Evolutionary conservation across 1,140 invertebrate species (phyloP).

Genomic region (Atta cephalotes): DNA sequence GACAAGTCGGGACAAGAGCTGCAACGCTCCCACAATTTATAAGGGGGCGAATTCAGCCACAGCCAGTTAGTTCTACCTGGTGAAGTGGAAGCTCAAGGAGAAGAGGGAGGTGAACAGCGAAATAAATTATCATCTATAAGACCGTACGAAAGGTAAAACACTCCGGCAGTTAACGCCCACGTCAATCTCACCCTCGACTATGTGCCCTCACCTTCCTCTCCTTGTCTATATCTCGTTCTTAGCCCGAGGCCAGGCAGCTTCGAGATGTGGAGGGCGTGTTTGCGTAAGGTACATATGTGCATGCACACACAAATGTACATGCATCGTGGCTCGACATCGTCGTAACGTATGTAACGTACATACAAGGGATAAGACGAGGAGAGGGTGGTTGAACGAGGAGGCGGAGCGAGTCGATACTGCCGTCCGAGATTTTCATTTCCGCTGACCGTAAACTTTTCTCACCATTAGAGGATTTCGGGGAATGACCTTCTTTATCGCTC

Average conservation of each 20-base stretch:
- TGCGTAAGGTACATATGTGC: slow-evolving; percentile 39
- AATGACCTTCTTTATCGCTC: slow-evolving; percentile 58
- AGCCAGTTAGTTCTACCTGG: slow-evolving; percentile 31
- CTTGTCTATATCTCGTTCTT: slow-evolving; percentile 57
- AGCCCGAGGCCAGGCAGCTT: slow-evolving; percentile 15
- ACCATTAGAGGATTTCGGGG: slow-evolving; percentile 59
- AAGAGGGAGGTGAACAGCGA: slow-evolving; percentile 60
- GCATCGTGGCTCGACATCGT: slow-evolving; percentile 32
- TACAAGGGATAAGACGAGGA: background rate
- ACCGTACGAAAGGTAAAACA: slow-evolving; percentile 78
- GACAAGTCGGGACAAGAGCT: slow-evolving; percentile 56
- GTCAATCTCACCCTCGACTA: slow-evolving; percentile 36
- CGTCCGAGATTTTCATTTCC: slow-evolving; percentile 67
- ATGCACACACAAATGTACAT: slow-evolving; percentile 33
- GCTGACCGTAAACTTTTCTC: slow-evolving; percentile 39
- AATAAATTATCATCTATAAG: slow-evolving; percentile 81
- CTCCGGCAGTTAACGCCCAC: slow-evolving; percentile 52
- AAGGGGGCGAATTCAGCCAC: slow-evolving; percentile 50
- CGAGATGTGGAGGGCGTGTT: slow-evolving; percentile 28
- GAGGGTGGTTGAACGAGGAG: background rate
- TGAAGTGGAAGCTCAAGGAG: slow-evolving; percentile 1
- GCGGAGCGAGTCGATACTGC: slow-evolving; percentile 47
- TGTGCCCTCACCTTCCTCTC: background rate
- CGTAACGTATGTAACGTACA: slow-evolving; percentile 2
- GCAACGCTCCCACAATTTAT: slow-evolving; percentile 53